A percentile compares a stretch with the other conserved stretches of the same genome.
phyloP scores from a whole-genome alignment of 2,888 invertebrate species.

The Lithophane semibrunnea region DNA sequence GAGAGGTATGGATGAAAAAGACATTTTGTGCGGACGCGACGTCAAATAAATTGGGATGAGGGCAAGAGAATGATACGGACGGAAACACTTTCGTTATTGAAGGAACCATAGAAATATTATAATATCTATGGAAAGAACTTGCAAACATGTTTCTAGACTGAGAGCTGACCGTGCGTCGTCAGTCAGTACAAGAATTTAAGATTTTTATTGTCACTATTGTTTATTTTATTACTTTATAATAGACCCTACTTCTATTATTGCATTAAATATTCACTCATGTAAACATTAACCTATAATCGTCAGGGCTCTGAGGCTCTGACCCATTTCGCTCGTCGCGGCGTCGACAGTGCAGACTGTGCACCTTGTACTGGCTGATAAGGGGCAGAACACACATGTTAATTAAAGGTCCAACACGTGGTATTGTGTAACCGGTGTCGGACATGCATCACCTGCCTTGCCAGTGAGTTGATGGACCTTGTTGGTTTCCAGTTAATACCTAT shows the following conservation, averaged over 20 bases:
- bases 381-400: slow-evolving; percentile 14
- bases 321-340: slow-evolving; percentile 4
- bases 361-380: slow-evolving; percentile 6
- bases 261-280: neutral
- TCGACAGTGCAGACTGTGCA: neutral
- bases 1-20: neutral
- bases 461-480: neutral
- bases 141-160: too few species aligned
- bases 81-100: too few species aligned
- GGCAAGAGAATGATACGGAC: too few species aligned
- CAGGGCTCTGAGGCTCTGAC: too few species aligned
- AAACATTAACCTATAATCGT: neutral
- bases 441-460: slow-evolving; percentile 30
- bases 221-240: too few species aligned
- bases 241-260: neutral
- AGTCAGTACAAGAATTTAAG: too few species aligned
- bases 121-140: too few species aligned
- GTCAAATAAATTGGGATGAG: too few species aligned
- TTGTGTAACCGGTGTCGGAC: neutral
- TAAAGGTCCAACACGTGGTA: slow-evolving; percentile 12
- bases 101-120: too few species aligned
- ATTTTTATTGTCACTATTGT: too few species aligned
- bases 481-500: neutral
- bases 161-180: too few species aligned
- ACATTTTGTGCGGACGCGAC: too few species aligned